A percentile compares a stretch with the other conserved stretches of the same genome.
phyloP scores from a whole-genome alignment of 1,140 invertebrate species.

The Cherax destructor region DNA sequence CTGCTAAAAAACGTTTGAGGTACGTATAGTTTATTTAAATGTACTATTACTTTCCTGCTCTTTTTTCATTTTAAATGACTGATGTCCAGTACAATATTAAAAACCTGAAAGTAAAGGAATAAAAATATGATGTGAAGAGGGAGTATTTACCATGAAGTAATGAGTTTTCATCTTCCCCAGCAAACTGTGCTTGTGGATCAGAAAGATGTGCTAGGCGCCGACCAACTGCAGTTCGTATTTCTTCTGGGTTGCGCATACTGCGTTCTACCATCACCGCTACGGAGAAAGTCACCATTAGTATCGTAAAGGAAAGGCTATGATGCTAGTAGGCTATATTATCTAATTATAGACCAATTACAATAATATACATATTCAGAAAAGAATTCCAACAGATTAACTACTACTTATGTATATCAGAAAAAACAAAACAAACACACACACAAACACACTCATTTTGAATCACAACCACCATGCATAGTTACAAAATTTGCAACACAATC shows the following conservation, averaged over 20 bases:
- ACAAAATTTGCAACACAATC: conserved; percentile 30
- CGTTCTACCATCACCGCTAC: conserved; percentile 71
- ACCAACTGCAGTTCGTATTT: conserved; percentile 65
- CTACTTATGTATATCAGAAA: not conserved
- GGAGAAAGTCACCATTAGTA: not conserved
- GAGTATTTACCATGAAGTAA: conserved; percentile 66
- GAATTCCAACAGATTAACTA: too few relatives aligned
- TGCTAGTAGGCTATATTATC: not conserved
- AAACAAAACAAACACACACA: not conserved
- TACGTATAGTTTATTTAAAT: too few relatives aligned
- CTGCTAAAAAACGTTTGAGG: too few relatives aligned
- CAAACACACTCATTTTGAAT: not conserved
- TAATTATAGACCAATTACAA: not conserved
- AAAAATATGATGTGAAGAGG: not conserved
- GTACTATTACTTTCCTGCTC: too few relatives aligned
- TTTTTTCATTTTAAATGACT: not conserved
- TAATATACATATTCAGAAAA: too few relatives aligned
- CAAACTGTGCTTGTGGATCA: conserved; percentile 64
- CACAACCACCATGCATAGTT: conserved; percentile 26
- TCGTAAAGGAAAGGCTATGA: not conserved
- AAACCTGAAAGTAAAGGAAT: not conserved
- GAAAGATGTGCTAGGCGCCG: conserved; percentile 63
- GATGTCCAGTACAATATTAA: not conserved
- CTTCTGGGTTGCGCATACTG: conserved; percentile 68
- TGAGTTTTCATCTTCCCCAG: conserved; percentile 71